Percentiles rank a stretch among this genome's conserved stretches.
Conservation (phyloP, 2,797 vertebrate genomes). For the Hyperoplus immaculatus region DNA sequence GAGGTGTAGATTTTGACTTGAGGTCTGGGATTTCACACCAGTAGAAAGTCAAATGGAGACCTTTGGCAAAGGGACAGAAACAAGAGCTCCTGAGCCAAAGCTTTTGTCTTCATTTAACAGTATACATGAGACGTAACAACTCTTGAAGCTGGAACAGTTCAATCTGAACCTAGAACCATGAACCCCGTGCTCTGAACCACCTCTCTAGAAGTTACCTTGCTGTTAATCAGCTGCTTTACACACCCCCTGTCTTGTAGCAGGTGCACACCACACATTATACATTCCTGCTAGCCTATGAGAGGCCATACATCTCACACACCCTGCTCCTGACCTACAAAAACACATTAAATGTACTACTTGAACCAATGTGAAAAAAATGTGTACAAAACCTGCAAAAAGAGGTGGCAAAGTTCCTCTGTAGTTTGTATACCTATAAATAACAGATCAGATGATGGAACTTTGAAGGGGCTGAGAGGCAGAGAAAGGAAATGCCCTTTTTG, state of each 20-base stretch:
- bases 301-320: not conserved
- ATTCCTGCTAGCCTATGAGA: slow-evolving; percentile 16
- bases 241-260: slow-evolving; percentile 8
- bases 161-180: slow-evolving; percentile 7
- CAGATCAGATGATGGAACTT: not conserved
- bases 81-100: slow-evolving; percentile 7
- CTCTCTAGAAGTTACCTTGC: not conserved
- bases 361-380: not conserved
- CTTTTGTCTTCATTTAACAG: slow-evolving; percentile 23
- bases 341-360: slow-evolving; percentile 22
- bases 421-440: not conserved
- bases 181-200: slow-evolving; percentile 9
- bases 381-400: not conserved
- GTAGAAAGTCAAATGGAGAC: slow-evolving; percentile 11
- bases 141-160: slow-evolving; percentile 13
- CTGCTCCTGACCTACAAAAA: slow-evolving; percentile 1
- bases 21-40: slow-evolving; percentile 16
- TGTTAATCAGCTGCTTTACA: slow-evolving; percentile 32
- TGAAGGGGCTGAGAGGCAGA: not conserved
- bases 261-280: slow-evolving; percentile 8
- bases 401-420: not conserved
- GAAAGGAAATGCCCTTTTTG: slow-evolving; percentile 16
- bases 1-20: slow-evolving; percentile 3
- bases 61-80: slow-evolving; percentile 11
- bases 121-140: slow-evolving; percentile 10